Evolutionary conservation across 1,140 invertebrate genomes (phyloP).

Genomic region (Tyrophagus putrescentiae): DNA sequence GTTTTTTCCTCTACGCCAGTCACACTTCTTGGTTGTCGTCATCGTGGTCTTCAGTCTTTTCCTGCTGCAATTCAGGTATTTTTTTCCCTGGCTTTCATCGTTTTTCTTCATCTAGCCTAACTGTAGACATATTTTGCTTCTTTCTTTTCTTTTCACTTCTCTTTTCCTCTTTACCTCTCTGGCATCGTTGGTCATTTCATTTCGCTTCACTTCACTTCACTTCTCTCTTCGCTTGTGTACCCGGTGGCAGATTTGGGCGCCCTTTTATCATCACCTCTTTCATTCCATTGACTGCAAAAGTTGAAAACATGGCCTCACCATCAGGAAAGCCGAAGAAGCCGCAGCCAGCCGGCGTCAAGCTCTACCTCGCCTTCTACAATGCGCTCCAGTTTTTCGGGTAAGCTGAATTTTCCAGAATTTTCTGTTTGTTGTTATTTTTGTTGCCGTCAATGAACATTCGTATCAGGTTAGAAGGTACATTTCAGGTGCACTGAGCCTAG

Average conservation of each 20-base stretch:
- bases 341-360: conserved; percentile 9
- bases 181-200: not conserved
- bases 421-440: not conserved
- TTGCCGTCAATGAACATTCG: not conserved
- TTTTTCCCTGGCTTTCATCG: no score
- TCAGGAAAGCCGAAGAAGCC: not conserved
- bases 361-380: conserved; percentile 21
- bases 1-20: no score
- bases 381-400: conserved; percentile 21
- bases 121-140: not conserved
- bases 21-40: no score
- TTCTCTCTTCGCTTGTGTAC: not conserved
- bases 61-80: no score
- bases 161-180: not conserved
- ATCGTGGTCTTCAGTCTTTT: no score
- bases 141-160: not conserved
- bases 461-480: no score
- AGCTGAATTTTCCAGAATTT: not conserved
- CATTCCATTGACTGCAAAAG: not conserved
- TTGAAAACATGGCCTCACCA: not conserved
- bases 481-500: not conserved
- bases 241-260: not conserved
- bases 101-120: no score
- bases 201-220: not conserved
- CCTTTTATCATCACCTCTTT: not conserved